Evolutionary conservation across 2,888 invertebrate species (phyloP), one percentile per base, ranked within the genome.

Genomic region (Ormyrus pomaceus): DNA sequence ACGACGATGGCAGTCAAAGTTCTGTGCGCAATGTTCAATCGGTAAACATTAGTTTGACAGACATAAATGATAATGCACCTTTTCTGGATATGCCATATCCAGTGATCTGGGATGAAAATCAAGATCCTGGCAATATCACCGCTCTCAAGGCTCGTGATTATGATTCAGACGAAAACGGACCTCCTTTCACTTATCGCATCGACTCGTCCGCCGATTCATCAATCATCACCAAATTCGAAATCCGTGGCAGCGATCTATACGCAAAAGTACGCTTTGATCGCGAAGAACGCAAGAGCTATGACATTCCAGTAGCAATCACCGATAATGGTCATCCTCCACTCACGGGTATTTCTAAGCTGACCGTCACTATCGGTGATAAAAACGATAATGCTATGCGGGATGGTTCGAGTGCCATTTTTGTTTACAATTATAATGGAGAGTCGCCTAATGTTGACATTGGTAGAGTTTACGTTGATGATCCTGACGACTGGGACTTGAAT

Each of bases 41-140:
- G 85, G 95, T 97, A 46, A 91, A 93, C 51, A 95, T 93, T 46
- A 91, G 89, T 5, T 89, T 95, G 51, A 90, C 87, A 11, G 99
- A 99, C 87, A 96, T 98, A 86, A 99, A 99, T 89, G 99, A 99
- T 89, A 98, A 99, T 89, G 96, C 96, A 0, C 99, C 99, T 0
- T 95, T 95, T 88, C 92, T 97, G 81, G 95, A 95, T 61, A 96
- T 95, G 94, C 93, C 93, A 5, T 94, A 95, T 89, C 95, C 95
- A 0, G 95, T 97, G 0, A 94, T 96, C 50, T 97, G 96, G 96
- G 93, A 93, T 85, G 97, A 97, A 91, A 96, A 96, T 87, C 93
- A 94, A 83, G 91, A 92, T 1, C 94, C 95, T 0, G 95, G 95
- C 0, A 92, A 93, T 80, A 95, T 95, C 10, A 93, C 91, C 0